Evolutionary conservation across 2,113 vertebrate genomes (phyloP).

Genomic region (Rhineura floridana): DNA sequence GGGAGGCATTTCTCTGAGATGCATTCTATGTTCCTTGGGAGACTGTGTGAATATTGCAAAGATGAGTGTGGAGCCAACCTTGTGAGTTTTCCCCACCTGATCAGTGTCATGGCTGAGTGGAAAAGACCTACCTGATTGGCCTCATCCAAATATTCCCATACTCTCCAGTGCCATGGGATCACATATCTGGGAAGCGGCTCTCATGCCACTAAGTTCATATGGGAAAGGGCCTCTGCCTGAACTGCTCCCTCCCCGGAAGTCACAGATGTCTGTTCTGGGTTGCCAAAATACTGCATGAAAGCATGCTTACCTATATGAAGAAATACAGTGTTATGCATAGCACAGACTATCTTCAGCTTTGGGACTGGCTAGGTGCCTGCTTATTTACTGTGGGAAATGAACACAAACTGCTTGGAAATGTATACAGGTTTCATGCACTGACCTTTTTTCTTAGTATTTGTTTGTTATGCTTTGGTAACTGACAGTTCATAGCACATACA

Average conservation of each 20-base stretch:
- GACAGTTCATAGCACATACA: conserved; percentile 42
- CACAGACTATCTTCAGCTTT: conserved; percentile 31
- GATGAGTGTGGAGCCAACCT: neutral
- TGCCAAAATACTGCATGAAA: neutral
- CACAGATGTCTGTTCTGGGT: neutral
- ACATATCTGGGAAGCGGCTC: neutral
- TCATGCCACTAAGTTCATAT: neutral
- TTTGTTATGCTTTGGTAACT: conserved; percentile 31
- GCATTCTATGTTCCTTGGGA: neutral
- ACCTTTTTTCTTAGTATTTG: conserved; percentile 47
- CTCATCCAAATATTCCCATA: too few species aligned
- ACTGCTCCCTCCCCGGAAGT: neutral
- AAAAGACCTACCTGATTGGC: neutral
- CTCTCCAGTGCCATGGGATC: neutral
- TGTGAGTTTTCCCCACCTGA: neutral
- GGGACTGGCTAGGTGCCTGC: conserved; percentile 51
- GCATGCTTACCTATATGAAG: neutral
- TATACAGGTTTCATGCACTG: conserved; percentile 34
- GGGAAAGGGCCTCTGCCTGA: neutral
- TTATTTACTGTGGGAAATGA: conserved; percentile 49
- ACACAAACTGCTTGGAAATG: conserved; percentile 42
- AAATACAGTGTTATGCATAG: conserved; percentile 26
- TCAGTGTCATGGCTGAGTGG: neutral
- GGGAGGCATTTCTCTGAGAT: neutral
- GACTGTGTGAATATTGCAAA: neutral